A percentile compares a stretch with the other conserved stretches of the same genome.
Conservation (phyloP, 1,140 invertebrate genomes). For the Frieseomelitta varia region DNA sequence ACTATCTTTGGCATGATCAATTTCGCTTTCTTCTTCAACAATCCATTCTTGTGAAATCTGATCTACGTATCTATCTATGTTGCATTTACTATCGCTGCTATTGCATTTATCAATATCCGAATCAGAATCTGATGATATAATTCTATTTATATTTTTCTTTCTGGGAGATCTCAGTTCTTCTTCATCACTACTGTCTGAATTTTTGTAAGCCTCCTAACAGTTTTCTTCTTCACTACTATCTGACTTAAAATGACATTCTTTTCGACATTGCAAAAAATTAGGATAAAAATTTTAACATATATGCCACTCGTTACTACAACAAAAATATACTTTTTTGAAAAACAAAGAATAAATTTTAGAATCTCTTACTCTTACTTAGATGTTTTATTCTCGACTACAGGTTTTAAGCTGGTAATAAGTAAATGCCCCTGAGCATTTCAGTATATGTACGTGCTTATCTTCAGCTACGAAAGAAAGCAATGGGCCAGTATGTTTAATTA, state of each 20-base stretch:
- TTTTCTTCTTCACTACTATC: conserved; percentile 31
- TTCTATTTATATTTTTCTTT: conserved; percentile 35
- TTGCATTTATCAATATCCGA: conserved; percentile 32
- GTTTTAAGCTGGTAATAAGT: no score
- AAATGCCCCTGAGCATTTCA: no score
- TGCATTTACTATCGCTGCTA: conserved; percentile 31
- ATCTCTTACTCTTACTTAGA: no score
- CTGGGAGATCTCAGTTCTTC: conserved; percentile 22
- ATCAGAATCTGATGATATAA: conserved; percentile 39
- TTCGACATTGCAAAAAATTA: conserved; percentile 37
- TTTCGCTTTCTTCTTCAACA: conserved; percentile 30
- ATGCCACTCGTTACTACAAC: not conserved
- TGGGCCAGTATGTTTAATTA: no score
- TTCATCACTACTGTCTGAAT: conserved; percentile 35
- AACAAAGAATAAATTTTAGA: no score
- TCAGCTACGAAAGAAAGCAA: no score
- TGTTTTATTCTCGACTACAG: no score
- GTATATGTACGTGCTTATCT: no score
- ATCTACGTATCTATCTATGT: conserved; percentile 33
- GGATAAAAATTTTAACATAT: conserved; percentile 25
- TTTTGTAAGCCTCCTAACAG: conserved; percentile 32
- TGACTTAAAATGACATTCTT: conserved; percentile 19
- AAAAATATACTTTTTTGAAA: no score
- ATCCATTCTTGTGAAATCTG: conserved; percentile 50
- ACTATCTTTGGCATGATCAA: conserved; percentile 34